Base-by-base conservation (phyloP, 1,140 invertebrate species). In the Ips typographus region DNA sequence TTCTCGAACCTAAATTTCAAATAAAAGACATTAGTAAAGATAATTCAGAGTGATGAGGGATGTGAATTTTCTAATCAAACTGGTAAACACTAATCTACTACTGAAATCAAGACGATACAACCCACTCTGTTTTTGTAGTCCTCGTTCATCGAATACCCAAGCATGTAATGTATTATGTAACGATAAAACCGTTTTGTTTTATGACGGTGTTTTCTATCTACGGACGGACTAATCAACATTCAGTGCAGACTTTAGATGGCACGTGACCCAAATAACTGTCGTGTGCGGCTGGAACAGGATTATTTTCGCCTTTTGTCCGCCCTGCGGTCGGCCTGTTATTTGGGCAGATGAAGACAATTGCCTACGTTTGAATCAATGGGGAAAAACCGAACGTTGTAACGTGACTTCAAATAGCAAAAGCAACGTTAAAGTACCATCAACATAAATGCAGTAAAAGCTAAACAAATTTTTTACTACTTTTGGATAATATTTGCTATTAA, bases 181-280 rank as follows among this genome's bases (percentile, higher is more conserved):
- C 59, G 59, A 53, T 64, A 65, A 65, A 56, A 65, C 40, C 39
- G 63, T 65, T 56, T 65, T 65, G 51, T 65, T 65, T 65, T 56
- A 56, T 36, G 51, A 22, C 53, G 39, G 63, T 43, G 42, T 65
- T 52, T 56, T 44, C 51, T 65, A 55, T 56, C 63, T 56, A 52
- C 44, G 56, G 39, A 2, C 44, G 49, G 38, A 51, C 65, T 68
- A 41, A 68, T 68, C 57, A 59, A 40, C 43, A 68, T 68, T 68
- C 65, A 68, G 65, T 8, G 52, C 38, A 49, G 43, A 5, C 8
- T 53, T 68, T n/a, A 41, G 49, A 40, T 52, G 38, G 58, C 56
- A 68, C 65, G 65, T 68, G 65, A 59, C 57, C 44, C 57, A 68
- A 68, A 68, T 68, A 68, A 68, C 47, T 59, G 65, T 68, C 65